Conservation (phyloP, 2,113 vertebrate genomes). For the Ibidorhyncha struthersii region DNA sequence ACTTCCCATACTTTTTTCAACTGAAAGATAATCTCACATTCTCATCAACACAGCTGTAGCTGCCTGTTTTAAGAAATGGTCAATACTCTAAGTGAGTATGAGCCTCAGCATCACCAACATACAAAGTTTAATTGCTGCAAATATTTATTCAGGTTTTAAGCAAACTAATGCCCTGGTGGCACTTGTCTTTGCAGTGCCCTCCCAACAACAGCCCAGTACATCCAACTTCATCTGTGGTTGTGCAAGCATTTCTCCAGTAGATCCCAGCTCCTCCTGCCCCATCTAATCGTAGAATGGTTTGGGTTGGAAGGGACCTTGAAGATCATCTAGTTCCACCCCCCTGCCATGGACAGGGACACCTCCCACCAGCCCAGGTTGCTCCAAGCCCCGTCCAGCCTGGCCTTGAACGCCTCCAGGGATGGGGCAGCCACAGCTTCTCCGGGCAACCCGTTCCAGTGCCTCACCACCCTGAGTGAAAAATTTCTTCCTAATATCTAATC, state of each 20-base stretch:
- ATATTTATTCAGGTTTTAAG: background rate
- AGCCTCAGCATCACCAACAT: background rate
- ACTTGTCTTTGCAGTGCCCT: background rate
- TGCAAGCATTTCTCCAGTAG: background rate
- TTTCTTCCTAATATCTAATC: too few species aligned
- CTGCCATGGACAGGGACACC: too few species aligned
- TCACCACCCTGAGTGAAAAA: too few species aligned
- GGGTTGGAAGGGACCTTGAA: too few species aligned
- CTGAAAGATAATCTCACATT: background rate
- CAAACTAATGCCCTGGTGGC: background rate
- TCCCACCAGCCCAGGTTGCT: too few species aligned
- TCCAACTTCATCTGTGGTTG: background rate
- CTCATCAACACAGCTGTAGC: background rate
- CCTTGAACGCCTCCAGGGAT: too few species aligned
- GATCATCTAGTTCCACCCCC: too few species aligned
- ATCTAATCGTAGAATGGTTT: too few species aligned
- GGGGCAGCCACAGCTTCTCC: too few species aligned
- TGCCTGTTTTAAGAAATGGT: background rate
- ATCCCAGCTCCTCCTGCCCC: background rate
- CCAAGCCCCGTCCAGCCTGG: too few species aligned
- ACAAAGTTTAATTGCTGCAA: background rate
- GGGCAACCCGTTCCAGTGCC: too few species aligned
- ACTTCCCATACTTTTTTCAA: background rate
- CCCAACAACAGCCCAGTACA: background rate
- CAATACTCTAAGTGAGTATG: background rate